These are phyloP conservation scores for Glossosoma conforme DNA, from an alignment of 1,140 invertebrate species.

Conservation along the genomic window DNA sequence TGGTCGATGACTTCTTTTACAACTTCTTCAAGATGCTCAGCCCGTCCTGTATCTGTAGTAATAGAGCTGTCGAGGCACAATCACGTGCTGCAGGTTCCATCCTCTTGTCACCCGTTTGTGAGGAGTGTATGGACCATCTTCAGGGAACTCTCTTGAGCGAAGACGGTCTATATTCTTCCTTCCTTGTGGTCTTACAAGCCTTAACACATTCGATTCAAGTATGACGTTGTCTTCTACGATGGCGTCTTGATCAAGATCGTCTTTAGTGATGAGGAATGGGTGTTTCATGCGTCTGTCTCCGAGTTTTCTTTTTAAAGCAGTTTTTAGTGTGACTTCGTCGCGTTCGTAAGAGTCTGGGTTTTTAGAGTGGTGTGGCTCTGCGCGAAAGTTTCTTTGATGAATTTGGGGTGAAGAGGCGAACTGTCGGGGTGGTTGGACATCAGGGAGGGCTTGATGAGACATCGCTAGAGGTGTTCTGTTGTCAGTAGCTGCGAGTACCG, in stretches of 20 bases:
- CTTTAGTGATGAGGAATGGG: constrained; percentile 27
- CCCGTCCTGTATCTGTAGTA: constrained; percentile 23
- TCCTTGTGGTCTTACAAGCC: constrained; percentile 37
- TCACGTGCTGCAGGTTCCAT: constrained; percentile 49
- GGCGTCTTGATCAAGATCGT: constrained; percentile 37
- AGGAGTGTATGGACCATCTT: constrained; percentile 28
- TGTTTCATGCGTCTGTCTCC: constrained; percentile 31
- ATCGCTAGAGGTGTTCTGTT: not conserved
- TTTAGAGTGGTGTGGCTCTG: not conserved
- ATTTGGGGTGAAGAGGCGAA: not conserved
- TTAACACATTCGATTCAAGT: constrained; percentile 44
- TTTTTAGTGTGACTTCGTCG: constrained; percentile 6
- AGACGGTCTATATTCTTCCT: constrained; percentile 30
- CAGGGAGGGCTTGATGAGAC: constrained; percentile 4
- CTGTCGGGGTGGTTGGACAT: not conserved
- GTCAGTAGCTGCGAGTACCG: too few relatives aligned
- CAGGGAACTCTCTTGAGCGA: constrained; percentile 25
- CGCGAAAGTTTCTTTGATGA: not conserved
- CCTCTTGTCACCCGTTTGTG: constrained; percentile 43
- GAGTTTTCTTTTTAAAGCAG: constrained; percentile 8
- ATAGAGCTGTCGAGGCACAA: constrained; percentile 40
- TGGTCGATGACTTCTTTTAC: too few relatives aligned
- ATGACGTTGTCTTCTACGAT: constrained; percentile 45
- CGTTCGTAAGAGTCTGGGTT: not conserved
- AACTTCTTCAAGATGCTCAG: too few relatives aligned